These are phyloP conservation scores for Myocastor coypus DNA, from an alignment of 2,113 vertebrate genomes.

Conservation along the genomic window DNA sequence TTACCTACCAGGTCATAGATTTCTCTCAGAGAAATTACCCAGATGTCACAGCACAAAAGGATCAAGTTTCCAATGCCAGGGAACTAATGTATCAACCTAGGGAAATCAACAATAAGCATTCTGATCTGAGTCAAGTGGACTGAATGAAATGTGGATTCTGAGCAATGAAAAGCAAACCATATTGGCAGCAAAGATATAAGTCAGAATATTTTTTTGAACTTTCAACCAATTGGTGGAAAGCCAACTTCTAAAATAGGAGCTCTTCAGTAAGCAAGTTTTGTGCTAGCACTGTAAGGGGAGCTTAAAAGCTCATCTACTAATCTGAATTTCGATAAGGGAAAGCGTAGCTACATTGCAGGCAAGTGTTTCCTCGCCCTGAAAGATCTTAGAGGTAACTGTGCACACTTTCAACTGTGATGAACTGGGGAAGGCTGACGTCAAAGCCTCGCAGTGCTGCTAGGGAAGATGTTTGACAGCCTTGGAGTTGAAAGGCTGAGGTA, in stretches of 20 bases:
- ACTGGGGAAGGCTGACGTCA: conserved; percentile 62
- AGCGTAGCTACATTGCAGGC: background rate
- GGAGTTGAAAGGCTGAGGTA: conserved; percentile 66
- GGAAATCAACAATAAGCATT: conserved; percentile 7
- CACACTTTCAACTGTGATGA: conserved; percentile 59
- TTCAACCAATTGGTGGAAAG: conserved; percentile 57
- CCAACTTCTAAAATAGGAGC: conserved; percentile 67
- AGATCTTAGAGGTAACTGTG: conserved; percentile 60
- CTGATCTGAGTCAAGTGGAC: background rate
- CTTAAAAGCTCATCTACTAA: conserved; percentile 67
- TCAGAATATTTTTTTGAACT: conserved; percentile 52
- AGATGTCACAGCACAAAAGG: conserved; percentile 10
- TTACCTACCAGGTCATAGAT: background rate
- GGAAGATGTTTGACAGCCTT: conserved; percentile 59
- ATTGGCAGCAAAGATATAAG: background rate
- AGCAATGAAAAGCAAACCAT: conserved; percentile 15
- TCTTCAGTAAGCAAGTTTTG: conserved; percentile 61
- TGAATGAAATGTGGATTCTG: background rate
- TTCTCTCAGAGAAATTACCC: conserved; percentile 41
- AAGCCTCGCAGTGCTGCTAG: conserved; percentile 18
- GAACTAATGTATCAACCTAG: background rate
- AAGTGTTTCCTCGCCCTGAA: conserved; percentile 51
- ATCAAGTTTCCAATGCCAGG: background rate
- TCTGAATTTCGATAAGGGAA: conserved; percentile 71
- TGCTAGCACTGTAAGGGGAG: conserved; percentile 47